phyloP scores from a whole-genome alignment of 2,113 vertebrate genomes.

The Catharus minimus region DNA sequence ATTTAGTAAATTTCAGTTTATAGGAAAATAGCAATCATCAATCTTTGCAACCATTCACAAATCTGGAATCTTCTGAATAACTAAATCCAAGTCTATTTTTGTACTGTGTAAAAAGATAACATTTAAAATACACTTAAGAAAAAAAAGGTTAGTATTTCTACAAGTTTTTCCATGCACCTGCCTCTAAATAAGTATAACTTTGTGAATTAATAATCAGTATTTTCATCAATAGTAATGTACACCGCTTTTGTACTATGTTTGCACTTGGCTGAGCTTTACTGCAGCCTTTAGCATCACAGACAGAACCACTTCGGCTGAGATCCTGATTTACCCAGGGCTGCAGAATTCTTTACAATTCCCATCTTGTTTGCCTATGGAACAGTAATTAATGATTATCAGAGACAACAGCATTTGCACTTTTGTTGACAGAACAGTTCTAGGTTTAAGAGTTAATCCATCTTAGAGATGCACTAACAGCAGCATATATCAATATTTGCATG shows the following conservation, averaged over 20 bases:
- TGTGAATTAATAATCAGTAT: not conserved
- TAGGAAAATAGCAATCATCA: not conserved
- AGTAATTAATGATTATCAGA: conserved; percentile 46
- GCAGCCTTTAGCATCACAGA: conserved; percentile 29
- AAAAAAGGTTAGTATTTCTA: not conserved
- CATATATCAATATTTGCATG: not conserved
- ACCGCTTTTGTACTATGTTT: not conserved
- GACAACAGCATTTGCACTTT: conserved; percentile 39
- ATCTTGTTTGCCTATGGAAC: conserved; percentile 31
- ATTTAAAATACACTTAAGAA: not conserved
- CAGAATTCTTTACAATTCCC: conserved; percentile 49
- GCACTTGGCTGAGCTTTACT: not conserved
- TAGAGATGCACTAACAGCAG: conserved; percentile 11
- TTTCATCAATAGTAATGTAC: not conserved
- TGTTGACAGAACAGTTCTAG: not conserved
- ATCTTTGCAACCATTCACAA: not conserved
- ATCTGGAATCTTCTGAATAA: not conserved
- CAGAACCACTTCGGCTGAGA: conserved; percentile 16
- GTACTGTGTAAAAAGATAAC: not conserved
- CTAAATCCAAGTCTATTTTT: not conserved
- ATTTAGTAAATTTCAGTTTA: not conserved
- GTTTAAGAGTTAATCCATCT: conserved; percentile 42
- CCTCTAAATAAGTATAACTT: not conserved
- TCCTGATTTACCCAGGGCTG: conserved; percentile 27
- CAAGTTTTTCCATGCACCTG: not conserved